Conservation (phyloP, 2,888 invertebrate species). For the Philereme vetulata region DNA sequence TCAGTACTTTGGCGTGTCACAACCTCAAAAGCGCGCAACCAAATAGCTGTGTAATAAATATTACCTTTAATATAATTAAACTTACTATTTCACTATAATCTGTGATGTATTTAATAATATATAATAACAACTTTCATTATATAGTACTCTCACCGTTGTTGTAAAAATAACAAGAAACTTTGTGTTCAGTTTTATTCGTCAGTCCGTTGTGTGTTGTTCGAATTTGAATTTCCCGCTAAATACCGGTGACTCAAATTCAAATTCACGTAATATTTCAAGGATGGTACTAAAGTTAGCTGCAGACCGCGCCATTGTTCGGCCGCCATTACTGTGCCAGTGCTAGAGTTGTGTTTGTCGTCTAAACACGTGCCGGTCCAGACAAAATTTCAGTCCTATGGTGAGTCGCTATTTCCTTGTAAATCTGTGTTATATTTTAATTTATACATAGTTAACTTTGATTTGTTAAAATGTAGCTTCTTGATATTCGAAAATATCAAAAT, state of each 20-base stretch:
- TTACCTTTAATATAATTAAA: constrained; percentile 1
- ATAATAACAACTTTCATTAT: not conserved
- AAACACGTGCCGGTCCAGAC: constrained; percentile 29
- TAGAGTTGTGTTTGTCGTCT: constrained; percentile 29
- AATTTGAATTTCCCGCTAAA: not conserved
- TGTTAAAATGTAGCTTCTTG: too few relatives aligned
- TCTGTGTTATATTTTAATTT: constrained; percentile 7
- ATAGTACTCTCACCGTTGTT: too few relatives aligned
- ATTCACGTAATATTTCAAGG: not conserved
- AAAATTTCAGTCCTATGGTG: constrained; percentile 35
- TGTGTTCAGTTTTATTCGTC: too few relatives aligned
- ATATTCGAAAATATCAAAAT: too few relatives aligned
- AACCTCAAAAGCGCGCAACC: not conserved
- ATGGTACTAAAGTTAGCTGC: not conserved
- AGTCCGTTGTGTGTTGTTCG: not conserved
- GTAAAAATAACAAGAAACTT: too few relatives aligned
- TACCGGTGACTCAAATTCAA: too few relatives aligned
- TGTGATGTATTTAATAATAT: constrained; percentile 2
- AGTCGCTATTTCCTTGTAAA: constrained; percentile 38
- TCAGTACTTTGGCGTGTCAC: too few relatives aligned
- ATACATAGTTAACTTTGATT: too few relatives aligned
- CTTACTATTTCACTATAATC: constrained; percentile 1
- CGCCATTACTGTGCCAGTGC: constrained; percentile 20
- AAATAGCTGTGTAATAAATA: constrained; percentile 1
- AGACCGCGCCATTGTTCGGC: constrained; percentile 12